Conservation (phyloP, 2,113 vertebrate species). For the Macroglossus sobrinus region DNA sequence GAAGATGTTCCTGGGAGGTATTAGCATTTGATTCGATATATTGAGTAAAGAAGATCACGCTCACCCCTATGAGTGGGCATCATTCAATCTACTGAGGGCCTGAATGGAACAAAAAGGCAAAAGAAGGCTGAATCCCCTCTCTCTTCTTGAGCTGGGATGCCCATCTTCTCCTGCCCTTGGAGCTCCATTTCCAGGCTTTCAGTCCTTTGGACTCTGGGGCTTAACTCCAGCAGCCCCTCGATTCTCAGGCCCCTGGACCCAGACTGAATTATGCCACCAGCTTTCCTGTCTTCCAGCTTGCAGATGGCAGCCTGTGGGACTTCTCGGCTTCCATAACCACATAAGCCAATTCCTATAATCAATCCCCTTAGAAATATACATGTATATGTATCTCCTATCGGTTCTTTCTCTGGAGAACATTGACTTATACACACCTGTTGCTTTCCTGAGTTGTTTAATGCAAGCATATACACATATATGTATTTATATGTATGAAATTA, state of each 20-base stretch:
- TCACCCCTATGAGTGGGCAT: not conserved
- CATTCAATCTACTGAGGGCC: not conserved
- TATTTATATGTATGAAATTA: not conserved
- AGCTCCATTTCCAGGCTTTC: not conserved
- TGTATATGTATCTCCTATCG: accelerated
- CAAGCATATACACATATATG: not conserved
- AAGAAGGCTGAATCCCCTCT: not conserved
- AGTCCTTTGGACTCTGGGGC: not conserved
- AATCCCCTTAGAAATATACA: not conserved
- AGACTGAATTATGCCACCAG: not conserved
- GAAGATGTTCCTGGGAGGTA: not conserved
- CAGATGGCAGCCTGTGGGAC: not conserved
- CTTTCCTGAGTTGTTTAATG: not conserved
- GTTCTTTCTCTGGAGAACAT: not conserved
- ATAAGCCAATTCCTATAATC: not conserved
- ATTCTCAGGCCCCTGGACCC: not conserved
- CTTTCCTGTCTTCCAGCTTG: not conserved
- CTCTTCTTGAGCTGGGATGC: not conserved
- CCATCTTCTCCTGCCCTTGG: not conserved
- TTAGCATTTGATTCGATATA: not conserved
- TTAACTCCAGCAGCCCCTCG: not conserved
- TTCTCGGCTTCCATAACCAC: not conserved
- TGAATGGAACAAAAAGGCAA: not conserved
- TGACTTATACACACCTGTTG: not conserved
- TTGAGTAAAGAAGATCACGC: not conserved